These are phyloP conservation scores for Meleagris gallopavo DNA, from an alignment of 2,113 vertebrate genomes.

Conservation along the genomic window DNA sequence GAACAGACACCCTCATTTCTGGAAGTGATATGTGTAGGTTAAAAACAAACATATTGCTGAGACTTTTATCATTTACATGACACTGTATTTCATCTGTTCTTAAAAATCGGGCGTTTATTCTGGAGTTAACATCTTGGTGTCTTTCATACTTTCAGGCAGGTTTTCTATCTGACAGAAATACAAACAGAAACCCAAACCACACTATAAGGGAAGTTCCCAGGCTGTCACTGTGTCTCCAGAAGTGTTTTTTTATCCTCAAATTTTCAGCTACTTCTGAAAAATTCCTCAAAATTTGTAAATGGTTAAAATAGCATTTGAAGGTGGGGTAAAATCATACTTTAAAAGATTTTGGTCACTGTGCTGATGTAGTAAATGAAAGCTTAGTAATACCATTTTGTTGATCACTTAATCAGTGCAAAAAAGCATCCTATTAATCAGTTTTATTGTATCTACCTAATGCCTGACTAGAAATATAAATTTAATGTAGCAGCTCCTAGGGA, in stretches of 20 bases:
- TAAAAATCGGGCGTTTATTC: neutral
- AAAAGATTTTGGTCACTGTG: neutral
- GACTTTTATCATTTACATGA: neutral
- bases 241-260: neutral
- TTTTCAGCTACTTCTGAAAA: neutral
- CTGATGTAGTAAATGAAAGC: constrained; percentile 25
- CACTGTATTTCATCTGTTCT: neutral
- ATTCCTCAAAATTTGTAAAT: neutral
- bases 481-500: neutral
- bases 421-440: constrained; percentile 27
- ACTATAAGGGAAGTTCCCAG: neutral
- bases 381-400: constrained; percentile 26
- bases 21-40: neutral
- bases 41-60: neutral
- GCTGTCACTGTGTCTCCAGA: neutral
- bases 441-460: constrained; percentile 29
- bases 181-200: neutral
- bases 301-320: neutral
- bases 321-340: neutral
- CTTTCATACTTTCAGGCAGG: neutral
- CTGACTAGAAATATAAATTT: constrained; percentile 26
- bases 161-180: neutral
- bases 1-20: neutral
- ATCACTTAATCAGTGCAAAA: constrained; percentile 31
- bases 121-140: neutral